Evolutionary conservation across 2,113 vertebrate species (phyloP), one percentile per base, ranked within the genome.

Genomic region (Solea solea): DNA sequence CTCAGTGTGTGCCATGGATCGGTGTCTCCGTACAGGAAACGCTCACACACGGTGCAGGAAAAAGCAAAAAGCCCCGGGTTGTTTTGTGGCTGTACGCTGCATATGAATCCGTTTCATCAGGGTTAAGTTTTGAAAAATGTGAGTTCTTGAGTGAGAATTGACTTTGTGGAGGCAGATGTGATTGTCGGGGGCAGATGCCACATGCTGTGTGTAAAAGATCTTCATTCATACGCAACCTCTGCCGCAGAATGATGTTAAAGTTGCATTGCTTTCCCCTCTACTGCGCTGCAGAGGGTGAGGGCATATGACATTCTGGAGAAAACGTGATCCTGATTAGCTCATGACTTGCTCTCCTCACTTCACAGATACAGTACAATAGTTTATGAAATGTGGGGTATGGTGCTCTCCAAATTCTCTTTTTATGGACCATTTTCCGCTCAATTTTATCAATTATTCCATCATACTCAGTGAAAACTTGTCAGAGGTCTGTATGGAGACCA

Each of bases 161-260:
- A 13, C 50, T 82, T 82, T 50, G 80, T 16, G 40, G 77, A 81
- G 74, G 74, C 86, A 82, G 83, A 88, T 91, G 85, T 80, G 82
- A 82, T 85, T 80, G 79, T 89, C 56, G 76, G 84, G 79, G 84
- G 83, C 74, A 77, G 78, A 81, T 61, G 81, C 82, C 88, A 81
- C 90, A 90, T 86, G 88, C 90, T 90, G 86, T 11, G 86, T 82
- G 74, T 66, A 86, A 82, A 85, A 81, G 83, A 78, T 78, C 76
- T 49, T 74, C 45, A 69, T 81, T 86, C 84, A 88, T 73, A 85
- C 74, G 81, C 88, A 91, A 89, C 74, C 40, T 81, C 78, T 69
- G 74, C 74, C 70, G 48, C 28, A 48, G 51, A 80, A 83, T 90
- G 85, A 83, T 85, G 86, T 83, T 85, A 87, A 86, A 83, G 86